phyloP scores from a whole-genome alignment of 2,888 invertebrate species.

The Spodoptera exigua region DNA sequence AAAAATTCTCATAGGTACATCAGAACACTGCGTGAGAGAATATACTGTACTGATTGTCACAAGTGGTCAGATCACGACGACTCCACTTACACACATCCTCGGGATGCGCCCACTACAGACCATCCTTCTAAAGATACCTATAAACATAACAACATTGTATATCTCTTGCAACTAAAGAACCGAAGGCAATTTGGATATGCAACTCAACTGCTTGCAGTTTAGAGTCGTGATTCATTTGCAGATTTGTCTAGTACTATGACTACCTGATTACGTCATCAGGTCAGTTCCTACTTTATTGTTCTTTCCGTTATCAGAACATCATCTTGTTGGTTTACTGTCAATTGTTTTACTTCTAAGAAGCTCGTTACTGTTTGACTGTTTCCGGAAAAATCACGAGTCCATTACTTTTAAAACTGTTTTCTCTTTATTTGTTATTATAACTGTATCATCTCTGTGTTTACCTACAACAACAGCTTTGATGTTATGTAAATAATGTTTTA shows the following conservation, averaged over 20 bases:
- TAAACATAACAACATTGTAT: neutral
- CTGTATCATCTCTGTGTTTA: too few relatives aligned
- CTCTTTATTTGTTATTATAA: too few relatives aligned
- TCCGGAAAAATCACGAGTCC: too few relatives aligned
- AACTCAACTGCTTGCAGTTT: slow-evolving; percentile 2
- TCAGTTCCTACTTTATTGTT: slow-evolving; percentile 49
- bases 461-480: too few relatives aligned
- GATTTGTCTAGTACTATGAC: slow-evolving; percentile 10
- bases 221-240: slow-evolving; percentile 24
- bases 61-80: slow-evolving; percentile 42
- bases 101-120: slow-evolving; percentile 52
- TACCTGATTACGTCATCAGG: slow-evolving; percentile 41
- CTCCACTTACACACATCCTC: slow-evolving; percentile 52
- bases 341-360: slow-evolving; percentile 34
- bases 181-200: slow-evolving; percentile 8
- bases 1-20: neutral
- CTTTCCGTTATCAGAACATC: slow-evolving; percentile 33
- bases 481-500: too few relatives aligned
- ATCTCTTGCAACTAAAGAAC: slow-evolving; percentile 10
- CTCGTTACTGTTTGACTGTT: neutral
- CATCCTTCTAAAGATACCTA: neutral
- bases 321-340: slow-evolving; percentile 27
- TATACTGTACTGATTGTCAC: slow-evolving; percentile 35
- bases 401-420: too few relatives aligned
- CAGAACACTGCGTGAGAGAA: slow-evolving; percentile 26